Percentiles rank a stretch among this genome's conserved stretches.
phyloP scores from a whole-genome alignment of 2,888 invertebrate genomes.

The Mesopsocus fuscifrons region DNA sequence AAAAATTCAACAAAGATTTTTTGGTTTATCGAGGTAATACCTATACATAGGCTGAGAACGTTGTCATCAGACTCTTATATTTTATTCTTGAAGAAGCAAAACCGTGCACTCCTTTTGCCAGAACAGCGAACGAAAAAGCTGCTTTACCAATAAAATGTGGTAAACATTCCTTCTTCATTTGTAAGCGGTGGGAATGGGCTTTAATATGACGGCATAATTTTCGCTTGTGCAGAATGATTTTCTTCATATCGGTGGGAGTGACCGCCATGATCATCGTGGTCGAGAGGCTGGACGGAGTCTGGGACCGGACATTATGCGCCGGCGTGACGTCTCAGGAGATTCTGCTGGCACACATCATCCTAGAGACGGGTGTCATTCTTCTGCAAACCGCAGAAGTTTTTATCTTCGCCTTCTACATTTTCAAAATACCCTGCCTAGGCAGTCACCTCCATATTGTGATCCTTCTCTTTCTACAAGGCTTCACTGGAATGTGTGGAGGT shows the following conservation, averaged over 20 bases:
- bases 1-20: too few species aligned
- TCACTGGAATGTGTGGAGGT: constrained; percentile 74
- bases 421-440: constrained; percentile 40
- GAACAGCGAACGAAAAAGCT: too few species aligned
- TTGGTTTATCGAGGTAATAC: too few species aligned
- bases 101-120: too few species aligned
- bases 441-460: constrained; percentile 36
- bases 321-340: constrained; percentile 64
- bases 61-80: too few species aligned
- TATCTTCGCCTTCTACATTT: constrained; percentile 37
- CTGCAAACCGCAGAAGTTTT: constrained; percentile 46
- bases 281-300: constrained; percentile 64
- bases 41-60: too few species aligned
- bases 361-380: constrained; percentile 53
- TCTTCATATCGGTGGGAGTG: constrained; percentile 67
- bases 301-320: constrained; percentile 73
- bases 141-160: too few species aligned
- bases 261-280: constrained; percentile 66
- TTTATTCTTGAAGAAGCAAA: too few species aligned
- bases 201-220: too few species aligned
- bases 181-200: too few species aligned
- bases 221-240: constrained; percentile 43
- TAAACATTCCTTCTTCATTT: too few species aligned
- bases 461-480: constrained; percentile 49
- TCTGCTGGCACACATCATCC: constrained; percentile 55